Percentiles rank a stretch among this genome's conserved stretches.
Evolutionary conservation across 2,797 vertebrate species (phyloP).

Genomic region (Manis pentadactyla): DNA sequence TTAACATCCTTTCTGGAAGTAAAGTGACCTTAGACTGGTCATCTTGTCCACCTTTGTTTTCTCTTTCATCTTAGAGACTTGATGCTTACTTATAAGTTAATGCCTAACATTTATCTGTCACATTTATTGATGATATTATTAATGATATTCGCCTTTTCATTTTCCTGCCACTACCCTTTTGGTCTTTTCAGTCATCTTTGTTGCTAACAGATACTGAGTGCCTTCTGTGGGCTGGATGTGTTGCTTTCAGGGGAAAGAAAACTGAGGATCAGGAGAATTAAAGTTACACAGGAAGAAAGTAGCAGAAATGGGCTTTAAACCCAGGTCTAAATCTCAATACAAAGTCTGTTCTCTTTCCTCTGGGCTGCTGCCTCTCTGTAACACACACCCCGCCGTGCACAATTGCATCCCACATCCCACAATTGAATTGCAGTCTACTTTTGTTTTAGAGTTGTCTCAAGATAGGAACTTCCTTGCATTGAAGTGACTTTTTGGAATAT

Average conservation of each 20-base stretch:
- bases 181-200: neutral
- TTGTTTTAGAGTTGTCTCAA: conserved; percentile 38
- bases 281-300: neutral
- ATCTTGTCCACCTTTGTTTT: neutral
- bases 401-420: neutral
- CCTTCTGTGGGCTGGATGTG: neutral
- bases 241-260: neutral
- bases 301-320: neutral
- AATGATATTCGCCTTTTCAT: neutral
- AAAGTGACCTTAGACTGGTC: conserved; percentile 19
- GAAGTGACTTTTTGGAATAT: conserved; percentile 10
- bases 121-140: neutral
- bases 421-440: conserved; percentile 19
- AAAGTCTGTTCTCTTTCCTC: neutral
- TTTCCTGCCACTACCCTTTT: neutral
- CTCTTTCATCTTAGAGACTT: neutral
- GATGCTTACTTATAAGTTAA: neutral
- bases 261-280: conserved; percentile 7
- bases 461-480: neutral
- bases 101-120: neutral
- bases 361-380: neutral
- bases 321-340: neutral
- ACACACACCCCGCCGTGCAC: neutral
- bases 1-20: conserved; percentile 33
- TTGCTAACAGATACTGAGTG: neutral